Percentiles rank a stretch among this genome's conserved stretches.
Evolutionary conservation across 2,797 vertebrate genomes (phyloP).

Genomic region (Arrhamphus sclerolepis): DNA sequence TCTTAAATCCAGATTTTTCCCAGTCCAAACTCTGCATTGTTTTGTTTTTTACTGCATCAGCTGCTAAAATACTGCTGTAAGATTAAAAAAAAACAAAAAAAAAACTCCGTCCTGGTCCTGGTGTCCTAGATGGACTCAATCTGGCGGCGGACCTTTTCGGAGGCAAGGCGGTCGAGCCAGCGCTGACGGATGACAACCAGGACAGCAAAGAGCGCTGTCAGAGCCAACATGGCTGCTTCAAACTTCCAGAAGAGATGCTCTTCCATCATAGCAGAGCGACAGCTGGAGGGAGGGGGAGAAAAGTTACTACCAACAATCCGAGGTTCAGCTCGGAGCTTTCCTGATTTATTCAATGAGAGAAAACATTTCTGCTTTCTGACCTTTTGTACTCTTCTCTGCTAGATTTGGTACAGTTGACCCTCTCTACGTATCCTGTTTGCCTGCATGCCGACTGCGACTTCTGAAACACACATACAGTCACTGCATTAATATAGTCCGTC

Average conservation of each 20-base stretch:
- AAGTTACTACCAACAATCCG: background rate
- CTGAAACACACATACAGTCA: slow-evolving; percentile 65
- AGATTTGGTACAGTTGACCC: slow-evolving; percentile 84
- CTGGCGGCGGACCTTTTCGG: slow-evolving; percentile 93
- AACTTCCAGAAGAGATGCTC: slow-evolving; percentile 91
- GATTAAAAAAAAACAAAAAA: slow-evolving; percentile 1
- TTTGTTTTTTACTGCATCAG: background rate
- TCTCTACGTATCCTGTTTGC: slow-evolving; percentile 87
- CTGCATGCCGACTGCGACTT: slow-evolving; percentile 79
- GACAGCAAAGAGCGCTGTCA: slow-evolving; percentile 80
- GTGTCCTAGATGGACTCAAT: slow-evolving; percentile 89
- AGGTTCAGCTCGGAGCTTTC: background rate
- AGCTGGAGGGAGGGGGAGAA: slow-evolving; percentile 75
- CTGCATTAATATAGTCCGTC: background rate
- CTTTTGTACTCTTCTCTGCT: slow-evolving; percentile 87
- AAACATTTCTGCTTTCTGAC: no score
- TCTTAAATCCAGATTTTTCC: background rate
- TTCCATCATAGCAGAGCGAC: slow-evolving; percentile 87
- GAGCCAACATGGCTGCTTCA: slow-evolving; percentile 81
- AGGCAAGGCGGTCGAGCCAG: slow-evolving; percentile 88
- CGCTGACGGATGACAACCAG: slow-evolving; percentile 87
- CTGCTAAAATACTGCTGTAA: slow-evolving; percentile 11
- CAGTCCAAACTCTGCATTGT: background rate
- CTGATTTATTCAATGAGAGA: background rate
- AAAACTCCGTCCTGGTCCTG: background rate